phyloP scores from a whole-genome alignment of 2,797 vertebrate genomes.

The Trematomus bernacchii region DNA sequence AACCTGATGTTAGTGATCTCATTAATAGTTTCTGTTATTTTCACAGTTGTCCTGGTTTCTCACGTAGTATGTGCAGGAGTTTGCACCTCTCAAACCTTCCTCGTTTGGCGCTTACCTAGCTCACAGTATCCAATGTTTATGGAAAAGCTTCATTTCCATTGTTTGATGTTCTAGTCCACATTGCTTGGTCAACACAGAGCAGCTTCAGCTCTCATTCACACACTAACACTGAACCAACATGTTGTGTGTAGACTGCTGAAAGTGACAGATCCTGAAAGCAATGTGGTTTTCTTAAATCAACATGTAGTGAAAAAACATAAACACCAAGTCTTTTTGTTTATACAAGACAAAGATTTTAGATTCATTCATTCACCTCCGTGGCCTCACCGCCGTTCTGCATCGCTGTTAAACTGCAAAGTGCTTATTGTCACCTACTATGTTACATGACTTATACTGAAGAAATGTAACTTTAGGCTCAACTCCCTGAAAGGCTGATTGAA shows the following conservation, averaged over 20 bases:
- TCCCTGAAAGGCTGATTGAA: conserved; percentile 21
- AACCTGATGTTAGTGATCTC: conserved; percentile 9
- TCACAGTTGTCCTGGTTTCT: conserved; percentile 18
- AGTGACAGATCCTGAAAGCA: conserved; percentile 16
- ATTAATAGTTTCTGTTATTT: no score
- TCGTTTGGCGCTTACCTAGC: background rate
- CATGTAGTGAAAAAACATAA: no score
- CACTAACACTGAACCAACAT: conserved; percentile 1
- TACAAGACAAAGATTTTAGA: background rate
- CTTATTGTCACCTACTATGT: conserved; percentile 22
- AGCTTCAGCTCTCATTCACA: conserved; percentile 1
- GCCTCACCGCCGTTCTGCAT: background rate
- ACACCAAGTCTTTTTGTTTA: no score
- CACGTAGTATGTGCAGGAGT: background rate
- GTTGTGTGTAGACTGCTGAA: conserved; percentile 12
- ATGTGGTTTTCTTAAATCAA: background rate
- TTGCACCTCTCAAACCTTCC: background rate
- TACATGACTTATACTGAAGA: conserved; percentile 20
- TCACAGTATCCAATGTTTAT: conserved; percentile 16
- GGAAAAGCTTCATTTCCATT: conserved; percentile 7
- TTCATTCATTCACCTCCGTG: conserved; percentile 18
- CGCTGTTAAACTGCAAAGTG: background rate
- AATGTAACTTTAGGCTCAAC: conserved; percentile 6
- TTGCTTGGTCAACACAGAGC: background rate
- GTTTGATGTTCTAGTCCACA: background rate